These are phyloP conservation scores for Melanerpes aurifrons DNA, from an alignment of 2,113 vertebrate genomes.

Conservation along the genomic window DNA sequence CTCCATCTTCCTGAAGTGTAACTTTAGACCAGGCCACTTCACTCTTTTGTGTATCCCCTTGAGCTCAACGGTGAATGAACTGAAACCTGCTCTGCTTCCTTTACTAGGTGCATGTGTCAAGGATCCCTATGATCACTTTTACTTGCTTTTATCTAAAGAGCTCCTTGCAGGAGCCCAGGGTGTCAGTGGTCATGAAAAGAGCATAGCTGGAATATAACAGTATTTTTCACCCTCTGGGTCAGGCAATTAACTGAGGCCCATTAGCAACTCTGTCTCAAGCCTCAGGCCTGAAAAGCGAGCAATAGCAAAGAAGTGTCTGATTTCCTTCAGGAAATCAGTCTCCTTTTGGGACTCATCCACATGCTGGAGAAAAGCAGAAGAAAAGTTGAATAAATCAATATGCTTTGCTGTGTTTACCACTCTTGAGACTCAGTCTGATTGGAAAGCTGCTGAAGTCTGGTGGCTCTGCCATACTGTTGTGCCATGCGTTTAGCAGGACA, in stretches of 20 bases:
- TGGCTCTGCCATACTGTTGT: background rate
- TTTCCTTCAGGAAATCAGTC: background rate
- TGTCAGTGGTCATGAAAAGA: slow-evolving; percentile 29
- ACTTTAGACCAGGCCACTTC: slow-evolving; percentile 64
- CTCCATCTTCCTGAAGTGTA: slow-evolving; percentile 50
- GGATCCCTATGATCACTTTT: slow-evolving; percentile 44
- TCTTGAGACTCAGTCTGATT: background rate
- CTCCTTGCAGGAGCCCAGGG: background rate
- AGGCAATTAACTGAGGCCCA: slow-evolving; percentile 19
- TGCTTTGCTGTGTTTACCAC: background rate
- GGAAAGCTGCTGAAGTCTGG: background rate
- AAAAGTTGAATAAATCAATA: background rate
- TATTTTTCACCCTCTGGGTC: background rate
- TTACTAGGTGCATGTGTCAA: slow-evolving; percentile 49
- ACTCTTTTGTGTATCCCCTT: slow-evolving; percentile 64
- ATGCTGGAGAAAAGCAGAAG: background rate
- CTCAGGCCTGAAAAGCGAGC: background rate
- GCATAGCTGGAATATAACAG: background rate
- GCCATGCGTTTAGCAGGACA: background rate
- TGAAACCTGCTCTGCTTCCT: slow-evolving; percentile 22
- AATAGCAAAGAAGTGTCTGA: background rate
- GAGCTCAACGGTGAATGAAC: slow-evolving; percentile 50
- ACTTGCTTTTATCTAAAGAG: slow-evolving; percentile 56
- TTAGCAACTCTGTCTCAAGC: background rate
- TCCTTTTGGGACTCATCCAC: background rate